Conservation (phyloP, 2,113 vertebrate genomes). For the Cepphus grylle region DNA sequence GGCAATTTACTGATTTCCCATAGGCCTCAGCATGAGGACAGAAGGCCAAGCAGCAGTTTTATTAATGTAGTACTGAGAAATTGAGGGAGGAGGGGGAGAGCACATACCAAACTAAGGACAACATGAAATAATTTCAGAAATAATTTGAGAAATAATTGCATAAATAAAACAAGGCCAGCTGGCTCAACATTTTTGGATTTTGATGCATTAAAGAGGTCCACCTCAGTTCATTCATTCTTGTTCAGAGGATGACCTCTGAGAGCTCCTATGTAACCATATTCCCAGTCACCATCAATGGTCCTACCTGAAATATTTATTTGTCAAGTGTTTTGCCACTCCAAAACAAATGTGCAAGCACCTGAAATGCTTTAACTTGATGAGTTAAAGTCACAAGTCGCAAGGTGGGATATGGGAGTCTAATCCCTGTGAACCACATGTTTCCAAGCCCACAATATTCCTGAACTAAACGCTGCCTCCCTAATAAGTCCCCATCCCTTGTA, state of each 20-base stretch:
- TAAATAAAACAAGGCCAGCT: neutral
- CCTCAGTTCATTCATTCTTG: neutral
- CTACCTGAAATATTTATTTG: neutral
- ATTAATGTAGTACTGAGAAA: neutral
- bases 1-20: neutral
- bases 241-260: neutral
- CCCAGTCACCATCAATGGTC: neutral
- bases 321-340: neutral
- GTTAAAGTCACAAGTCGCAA: neutral
- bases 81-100: rapidly evolving
- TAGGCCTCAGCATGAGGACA: neutral
- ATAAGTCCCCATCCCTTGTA: neutral
- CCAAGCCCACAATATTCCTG: neutral
- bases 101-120: neutral
- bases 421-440: neutral
- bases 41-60: neutral
- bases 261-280: neutral
- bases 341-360: neutral
- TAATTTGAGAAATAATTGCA: neutral
- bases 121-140: neutral
- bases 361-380: neutral
- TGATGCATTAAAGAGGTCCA: neutral
- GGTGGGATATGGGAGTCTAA: neutral
- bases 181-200: neutral
- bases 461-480: neutral